These are phyloP conservation scores for Drosophila prolongata DNA, from an alignment of 2,888 invertebrate species.

Conservation along the genomic window DNA sequence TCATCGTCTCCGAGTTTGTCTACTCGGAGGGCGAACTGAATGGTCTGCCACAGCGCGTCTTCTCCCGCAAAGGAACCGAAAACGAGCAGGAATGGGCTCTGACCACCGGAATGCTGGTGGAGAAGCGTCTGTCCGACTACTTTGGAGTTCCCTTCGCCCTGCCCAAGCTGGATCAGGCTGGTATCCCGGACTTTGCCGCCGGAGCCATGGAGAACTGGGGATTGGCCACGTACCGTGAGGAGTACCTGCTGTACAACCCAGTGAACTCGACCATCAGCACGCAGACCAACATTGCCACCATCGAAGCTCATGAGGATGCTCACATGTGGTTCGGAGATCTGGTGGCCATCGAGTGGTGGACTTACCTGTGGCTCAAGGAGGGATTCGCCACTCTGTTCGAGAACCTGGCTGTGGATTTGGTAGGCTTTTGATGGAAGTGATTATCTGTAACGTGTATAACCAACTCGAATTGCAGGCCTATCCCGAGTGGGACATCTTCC, in stretches of 20 bases:
- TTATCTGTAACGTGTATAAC: accelerated
- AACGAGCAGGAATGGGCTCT: constrained; percentile 88
- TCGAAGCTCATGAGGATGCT: constrained; percentile 86
- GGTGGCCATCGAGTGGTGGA: constrained; percentile 90
- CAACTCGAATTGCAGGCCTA: constrained; percentile 83
- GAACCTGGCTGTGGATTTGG: constrained; percentile 74
- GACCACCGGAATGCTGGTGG: constrained; percentile 89
- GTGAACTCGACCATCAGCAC: constrained; percentile 74
- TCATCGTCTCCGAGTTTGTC: constrained; percentile 88
- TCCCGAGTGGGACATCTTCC: constrained; percentile 89
- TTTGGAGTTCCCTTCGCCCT: constrained; percentile 90
- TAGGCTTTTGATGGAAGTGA: constrained; percentile 32
- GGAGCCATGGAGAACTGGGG: constrained; percentile 99
- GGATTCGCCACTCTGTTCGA: constrained; percentile 86
- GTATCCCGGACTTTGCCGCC: constrained; percentile 92
- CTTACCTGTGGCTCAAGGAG: constrained; percentile 90
- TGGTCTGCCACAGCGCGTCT: constrained; percentile 75
- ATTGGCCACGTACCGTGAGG: constrained; percentile 87
- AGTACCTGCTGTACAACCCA: constrained; percentile 78
- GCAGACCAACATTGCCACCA: constrained; percentile 85
- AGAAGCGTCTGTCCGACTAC: constrained; percentile 89
- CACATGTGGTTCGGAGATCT: constrained; percentile 94
- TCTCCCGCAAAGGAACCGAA: constrained; percentile 77
- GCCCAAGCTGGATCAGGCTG: constrained; percentile 94
- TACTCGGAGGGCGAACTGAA: constrained; percentile 66